Percentiles rank a stretch among this genome's conserved stretches.
phyloP scores from a whole-genome alignment of 1,140 invertebrate genomes.

The Pseudachorutes palmiensis region DNA sequence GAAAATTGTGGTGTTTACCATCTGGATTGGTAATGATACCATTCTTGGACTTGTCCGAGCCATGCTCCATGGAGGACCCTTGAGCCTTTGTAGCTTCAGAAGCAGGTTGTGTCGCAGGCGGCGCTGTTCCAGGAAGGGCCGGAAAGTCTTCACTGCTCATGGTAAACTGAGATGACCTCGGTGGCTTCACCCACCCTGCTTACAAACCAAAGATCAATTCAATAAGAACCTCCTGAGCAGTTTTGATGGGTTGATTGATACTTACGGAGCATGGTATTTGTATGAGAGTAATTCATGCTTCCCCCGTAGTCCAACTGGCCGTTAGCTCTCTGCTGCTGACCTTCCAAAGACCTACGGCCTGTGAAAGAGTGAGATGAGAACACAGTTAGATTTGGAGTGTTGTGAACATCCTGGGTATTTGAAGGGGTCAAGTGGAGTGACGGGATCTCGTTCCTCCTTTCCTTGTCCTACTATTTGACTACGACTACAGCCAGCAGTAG shows the following conservation, averaged over 20 bases:
- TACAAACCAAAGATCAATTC: slow-evolving; percentile 7
- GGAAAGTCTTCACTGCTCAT: slow-evolving; percentile 99
- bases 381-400: too few relatives aligned
- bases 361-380: too few relatives aligned
- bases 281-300: slow-evolving; percentile 4
- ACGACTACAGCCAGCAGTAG: too few relatives aligned
- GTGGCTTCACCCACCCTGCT: slow-evolving; percentile 92
- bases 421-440: too few relatives aligned
- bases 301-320: too few relatives aligned
- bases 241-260: slow-evolving; percentile 39
- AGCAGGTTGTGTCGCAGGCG: slow-evolving; percentile 29
- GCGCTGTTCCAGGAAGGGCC: slow-evolving; percentile 66
- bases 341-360: too few relatives aligned
- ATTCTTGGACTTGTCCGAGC: slow-evolving; percentile 50
- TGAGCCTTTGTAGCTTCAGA: slow-evolving; percentile 8
- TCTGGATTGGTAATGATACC: slow-evolving; percentile 91
- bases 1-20: slow-evolving; percentile 52
- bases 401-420: too few relatives aligned
- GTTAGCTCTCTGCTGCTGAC: too few relatives aligned
- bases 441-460: too few relatives aligned
- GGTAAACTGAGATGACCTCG: slow-evolving; percentile 82
- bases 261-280: slow-evolving; percentile 30
- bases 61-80: slow-evolving; percentile 9
- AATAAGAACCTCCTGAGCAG: background rate
- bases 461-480: too few relatives aligned